Percentiles rank a stretch among this genome's conserved stretches.
phyloP scores from a whole-genome alignment of 2,888 invertebrate genomes.

The Stenchaetothrips biformis region DNA sequence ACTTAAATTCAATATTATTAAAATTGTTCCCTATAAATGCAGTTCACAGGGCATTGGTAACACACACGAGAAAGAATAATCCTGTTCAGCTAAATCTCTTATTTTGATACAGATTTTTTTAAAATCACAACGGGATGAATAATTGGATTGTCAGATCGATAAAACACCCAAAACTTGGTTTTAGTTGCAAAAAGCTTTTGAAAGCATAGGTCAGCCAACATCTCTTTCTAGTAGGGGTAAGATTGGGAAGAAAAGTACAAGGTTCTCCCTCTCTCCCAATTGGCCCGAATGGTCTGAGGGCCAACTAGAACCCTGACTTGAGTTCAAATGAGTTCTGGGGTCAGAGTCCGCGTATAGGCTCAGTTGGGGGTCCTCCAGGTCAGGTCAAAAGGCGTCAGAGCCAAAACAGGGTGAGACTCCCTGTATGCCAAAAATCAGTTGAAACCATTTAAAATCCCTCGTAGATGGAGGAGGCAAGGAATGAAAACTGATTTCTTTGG shows the following conservation, averaged over 20 bases:
- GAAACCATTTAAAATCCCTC: too few species aligned
- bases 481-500: too few species aligned
- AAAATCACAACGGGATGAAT: neutral
- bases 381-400: too few species aligned
- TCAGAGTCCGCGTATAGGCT: too few species aligned
- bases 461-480: too few species aligned
- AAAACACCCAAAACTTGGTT: neutral
- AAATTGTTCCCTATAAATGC: neutral
- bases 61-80: neutral
- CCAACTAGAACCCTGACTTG: too few species aligned
- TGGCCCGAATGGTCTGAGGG: too few species aligned
- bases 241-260: neutral
- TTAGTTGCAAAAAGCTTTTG: neutral
- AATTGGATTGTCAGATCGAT: neutral
- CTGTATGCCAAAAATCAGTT: too few species aligned
- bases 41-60: neutral
- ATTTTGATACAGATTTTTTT: slow-evolving; percentile 4
- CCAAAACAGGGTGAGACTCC: too few species aligned
- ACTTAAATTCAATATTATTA: neutral
- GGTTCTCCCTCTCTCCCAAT: too few species aligned
- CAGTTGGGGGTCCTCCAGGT: too few species aligned
- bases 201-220: neutral
- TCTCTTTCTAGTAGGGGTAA: neutral
- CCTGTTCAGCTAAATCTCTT: neutral
- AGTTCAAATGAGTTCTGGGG: too few species aligned